Conservation (phyloP, 2,113 vertebrate species). For the Tragulus kanchil region DNA sequence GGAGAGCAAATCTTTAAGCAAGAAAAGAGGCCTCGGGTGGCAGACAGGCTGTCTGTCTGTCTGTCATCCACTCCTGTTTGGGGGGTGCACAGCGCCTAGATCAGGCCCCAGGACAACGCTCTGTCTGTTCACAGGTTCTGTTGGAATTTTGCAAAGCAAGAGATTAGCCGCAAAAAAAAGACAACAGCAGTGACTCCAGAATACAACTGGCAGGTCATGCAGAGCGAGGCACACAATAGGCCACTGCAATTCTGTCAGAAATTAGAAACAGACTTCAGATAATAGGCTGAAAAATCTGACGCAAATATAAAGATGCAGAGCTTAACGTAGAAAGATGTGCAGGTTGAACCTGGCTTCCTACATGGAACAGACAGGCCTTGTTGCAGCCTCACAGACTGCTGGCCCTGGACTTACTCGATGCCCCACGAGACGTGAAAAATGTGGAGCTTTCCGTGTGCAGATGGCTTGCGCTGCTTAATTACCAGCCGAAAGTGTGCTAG, state of each 20-base stretch:
- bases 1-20: slow-evolving; percentile 75
- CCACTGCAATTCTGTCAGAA: not conserved
- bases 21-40: slow-evolving; percentile 72
- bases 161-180: slow-evolving; percentile 61
- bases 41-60: slow-evolving; percentile 66
- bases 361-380: not conserved
- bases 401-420: slow-evolving; percentile 68
- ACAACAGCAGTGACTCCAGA: slow-evolving; percentile 60
- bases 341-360: not conserved
- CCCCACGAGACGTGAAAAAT: slow-evolving; percentile 76
- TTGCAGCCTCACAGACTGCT: slow-evolving; percentile 36
- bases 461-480: slow-evolving; percentile 79
- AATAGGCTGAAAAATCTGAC: not conserved
- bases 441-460: slow-evolving; percentile 75
- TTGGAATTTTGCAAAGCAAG: slow-evolving; percentile 54
- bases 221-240: not conserved
- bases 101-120: slow-evolving; percentile 37
- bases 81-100: slow-evolving; percentile 45
- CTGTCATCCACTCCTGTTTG: slow-evolving; percentile 43
- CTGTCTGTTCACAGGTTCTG: slow-evolving; percentile 57
- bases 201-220: slow-evolving; percentile 56
- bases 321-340: not conserved
- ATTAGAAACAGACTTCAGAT: slow-evolving; percentile 62
- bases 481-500: slow-evolving; percentile 60
- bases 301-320: slow-evolving; percentile 26